These are phyloP conservation scores for Halcyon smyrnensis DNA, from an alignment of 2,797 vertebrate species.

Conservation along the genomic window DNA sequence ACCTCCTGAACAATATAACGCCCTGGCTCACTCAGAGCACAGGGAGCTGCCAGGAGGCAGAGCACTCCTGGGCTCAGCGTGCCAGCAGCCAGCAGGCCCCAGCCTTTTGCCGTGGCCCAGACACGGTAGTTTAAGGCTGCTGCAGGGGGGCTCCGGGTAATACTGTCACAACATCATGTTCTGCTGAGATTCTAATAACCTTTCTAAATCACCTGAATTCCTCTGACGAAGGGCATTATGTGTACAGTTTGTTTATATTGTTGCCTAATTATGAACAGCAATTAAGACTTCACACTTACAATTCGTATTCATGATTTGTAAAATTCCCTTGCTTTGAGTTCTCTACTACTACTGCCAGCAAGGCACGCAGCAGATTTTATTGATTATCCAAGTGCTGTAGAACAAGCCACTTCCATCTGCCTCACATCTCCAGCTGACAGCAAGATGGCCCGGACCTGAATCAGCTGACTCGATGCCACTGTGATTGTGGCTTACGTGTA, in stretches of 20 bases:
- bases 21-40: not conserved
- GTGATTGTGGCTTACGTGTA: not conserved
- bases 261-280: conserved; percentile 4
- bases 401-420: not conserved
- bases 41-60: not conserved
- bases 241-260: not conserved
- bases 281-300: conserved; percentile 22
- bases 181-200: not conserved
- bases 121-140: not conserved
- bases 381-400: not conserved
- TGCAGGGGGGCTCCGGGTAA: not conserved
- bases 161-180: not conserved
- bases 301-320: not conserved
- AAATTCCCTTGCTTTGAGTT: conserved; percentile 18
- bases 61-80: not conserved
- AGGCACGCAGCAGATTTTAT: not conserved
- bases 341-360: not conserved
- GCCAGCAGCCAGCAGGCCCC: not conserved
- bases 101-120: not conserved
- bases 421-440: not conserved
- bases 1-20: not conserved
- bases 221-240: not conserved
- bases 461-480: not conserved
- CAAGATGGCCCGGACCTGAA: not conserved
- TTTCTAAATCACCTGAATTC: not conserved